Percentiles rank a stretch among this genome's conserved stretches.
Evolutionary conservation across 2,888 invertebrate species (phyloP).

Genomic region (Ormyrus nitidulus): DNA sequence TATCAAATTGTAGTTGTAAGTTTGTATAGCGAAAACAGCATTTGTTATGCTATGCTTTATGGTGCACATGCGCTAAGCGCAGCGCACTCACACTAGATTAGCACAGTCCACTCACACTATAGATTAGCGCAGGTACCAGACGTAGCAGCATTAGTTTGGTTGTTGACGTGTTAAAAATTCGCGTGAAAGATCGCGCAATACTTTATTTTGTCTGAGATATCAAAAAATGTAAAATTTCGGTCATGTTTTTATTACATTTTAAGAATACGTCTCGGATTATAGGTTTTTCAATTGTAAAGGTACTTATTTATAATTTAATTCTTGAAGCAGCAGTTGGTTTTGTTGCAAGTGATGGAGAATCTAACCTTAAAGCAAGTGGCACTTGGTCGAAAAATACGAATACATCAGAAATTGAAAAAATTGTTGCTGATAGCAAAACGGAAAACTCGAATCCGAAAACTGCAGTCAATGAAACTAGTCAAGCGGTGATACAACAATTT

Average conservation of each 20-base stretch:
- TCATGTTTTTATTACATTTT: slow-evolving; percentile 46
- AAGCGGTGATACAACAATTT: slow-evolving; percentile 1
- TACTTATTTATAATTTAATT: slow-evolving; percentile 25
- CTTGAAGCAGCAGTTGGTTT: slow-evolving; percentile 12
- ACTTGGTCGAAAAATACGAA: slow-evolving; percentile 4
- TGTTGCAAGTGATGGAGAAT: slow-evolving; percentile 42
- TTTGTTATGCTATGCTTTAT: too few relatives aligned
- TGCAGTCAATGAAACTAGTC: slow-evolving; percentile 19
- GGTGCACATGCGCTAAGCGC: too few relatives aligned
- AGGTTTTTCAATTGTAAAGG: slow-evolving; percentile 2
- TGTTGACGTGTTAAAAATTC: slow-evolving; percentile 30
- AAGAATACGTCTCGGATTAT: slow-evolving; percentile 9
- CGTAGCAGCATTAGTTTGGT: too few relatives aligned
- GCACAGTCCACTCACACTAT: too few relatives aligned
- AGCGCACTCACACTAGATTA: too few relatives aligned
- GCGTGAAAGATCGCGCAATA: slow-evolving; percentile 31
- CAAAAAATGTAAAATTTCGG: slow-evolving; percentile 47
- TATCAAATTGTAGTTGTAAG: too few relatives aligned
- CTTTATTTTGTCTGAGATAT: not conserved
- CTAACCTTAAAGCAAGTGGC: slow-evolving; percentile 38
- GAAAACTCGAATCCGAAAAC: slow-evolving; percentile 12
- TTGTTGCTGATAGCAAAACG: slow-evolving; percentile 13
- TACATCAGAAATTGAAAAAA: slow-evolving; percentile 22
- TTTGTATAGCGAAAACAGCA: too few relatives aligned
- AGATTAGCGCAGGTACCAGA: too few relatives aligned